Evolutionary conservation across 2,888 invertebrate genomes (phyloP).

Genomic region (Oligia strigilis): DNA sequence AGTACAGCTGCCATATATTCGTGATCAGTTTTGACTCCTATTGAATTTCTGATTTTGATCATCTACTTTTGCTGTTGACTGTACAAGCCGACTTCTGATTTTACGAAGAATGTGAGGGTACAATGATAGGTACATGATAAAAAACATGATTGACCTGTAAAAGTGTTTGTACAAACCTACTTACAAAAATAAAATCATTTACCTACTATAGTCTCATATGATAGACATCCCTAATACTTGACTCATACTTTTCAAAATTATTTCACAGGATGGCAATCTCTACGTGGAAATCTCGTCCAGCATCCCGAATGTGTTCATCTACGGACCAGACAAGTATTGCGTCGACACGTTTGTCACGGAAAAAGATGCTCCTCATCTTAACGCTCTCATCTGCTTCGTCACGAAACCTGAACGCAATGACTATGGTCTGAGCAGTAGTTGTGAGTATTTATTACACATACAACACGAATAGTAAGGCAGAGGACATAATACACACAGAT

Average conservation of each 20-base stretch:
- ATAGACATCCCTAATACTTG: background rate
- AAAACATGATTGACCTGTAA: too few relatives aligned
- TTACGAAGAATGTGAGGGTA: background rate
- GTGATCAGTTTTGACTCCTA: too few relatives aligned
- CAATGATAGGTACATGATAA: too few relatives aligned
- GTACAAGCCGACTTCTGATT: background rate
- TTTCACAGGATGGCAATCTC: constrained; percentile 81
- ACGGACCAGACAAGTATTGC: constrained; percentile 81
- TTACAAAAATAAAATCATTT: too few relatives aligned
- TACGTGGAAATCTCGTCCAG: constrained; percentile 73
- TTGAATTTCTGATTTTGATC: too few relatives aligned
- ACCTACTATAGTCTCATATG: too few relatives aligned
- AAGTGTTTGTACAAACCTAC: too few relatives aligned
- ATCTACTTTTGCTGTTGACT: too few relatives aligned
- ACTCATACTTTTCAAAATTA: background rate
- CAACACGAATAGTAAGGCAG: background rate
- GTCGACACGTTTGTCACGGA: constrained; percentile 82
- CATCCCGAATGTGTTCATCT: constrained; percentile 73
- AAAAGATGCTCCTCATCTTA: constrained; percentile 68
- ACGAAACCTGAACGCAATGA: constrained; percentile 53
- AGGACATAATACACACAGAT: background rate
- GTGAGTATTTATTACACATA: constrained; percentile 73
- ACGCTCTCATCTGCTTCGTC: constrained; percentile 82
- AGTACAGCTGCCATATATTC: too few relatives aligned
- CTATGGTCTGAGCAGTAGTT: constrained; percentile 76